These are phyloP conservation scores for Oncopeltus fasciatus DNA, from an alignment of 1,140 invertebrate genomes.

Conservation along the genomic window DNA sequence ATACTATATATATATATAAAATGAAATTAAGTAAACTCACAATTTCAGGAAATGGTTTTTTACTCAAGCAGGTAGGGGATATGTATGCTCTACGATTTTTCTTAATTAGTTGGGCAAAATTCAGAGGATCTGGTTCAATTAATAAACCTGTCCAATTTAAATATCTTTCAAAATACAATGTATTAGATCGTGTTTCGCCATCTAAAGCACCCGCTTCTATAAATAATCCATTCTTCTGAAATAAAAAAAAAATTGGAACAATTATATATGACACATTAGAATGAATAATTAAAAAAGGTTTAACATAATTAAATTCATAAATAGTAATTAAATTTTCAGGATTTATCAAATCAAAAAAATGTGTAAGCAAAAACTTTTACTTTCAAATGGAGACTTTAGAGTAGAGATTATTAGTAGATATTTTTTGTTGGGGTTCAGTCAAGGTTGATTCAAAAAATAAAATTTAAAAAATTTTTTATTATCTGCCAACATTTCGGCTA, in stretches of 20 bases:
- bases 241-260: conserved; percentile 12
- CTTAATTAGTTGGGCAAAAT: conserved; percentile 31
- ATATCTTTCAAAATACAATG: conserved; percentile 33
- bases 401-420: too few relatives aligned
- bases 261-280: too few relatives aligned
- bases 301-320: too few relatives aligned
- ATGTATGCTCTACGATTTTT: conserved; percentile 33
- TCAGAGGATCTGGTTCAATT: conserved; percentile 38
- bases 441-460: too few relatives aligned
- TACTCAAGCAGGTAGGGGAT: conserved; percentile 33
- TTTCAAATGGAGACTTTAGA: too few relatives aligned
- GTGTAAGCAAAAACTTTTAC: too few relatives aligned
- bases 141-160: conserved; percentile 35
- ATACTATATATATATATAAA: background rate
- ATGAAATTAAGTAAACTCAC: conserved; percentile 28
- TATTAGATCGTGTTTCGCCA: conserved; percentile 37
- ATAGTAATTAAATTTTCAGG: too few relatives aligned
- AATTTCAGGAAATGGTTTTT: conserved; percentile 30
- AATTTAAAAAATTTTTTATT: too few relatives aligned
- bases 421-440: too few relatives aligned
- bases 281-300: too few relatives aligned
- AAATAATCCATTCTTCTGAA: conserved; percentile 36
- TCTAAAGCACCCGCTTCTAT: conserved; percentile 38
- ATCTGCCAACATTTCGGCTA: too few relatives aligned
- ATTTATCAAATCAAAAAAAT: too few relatives aligned